These are phyloP conservation scores for Neomorphus geoffroyi DNA, from an alignment of 2,797 vertebrate species.

Conservation along the genomic window DNA sequence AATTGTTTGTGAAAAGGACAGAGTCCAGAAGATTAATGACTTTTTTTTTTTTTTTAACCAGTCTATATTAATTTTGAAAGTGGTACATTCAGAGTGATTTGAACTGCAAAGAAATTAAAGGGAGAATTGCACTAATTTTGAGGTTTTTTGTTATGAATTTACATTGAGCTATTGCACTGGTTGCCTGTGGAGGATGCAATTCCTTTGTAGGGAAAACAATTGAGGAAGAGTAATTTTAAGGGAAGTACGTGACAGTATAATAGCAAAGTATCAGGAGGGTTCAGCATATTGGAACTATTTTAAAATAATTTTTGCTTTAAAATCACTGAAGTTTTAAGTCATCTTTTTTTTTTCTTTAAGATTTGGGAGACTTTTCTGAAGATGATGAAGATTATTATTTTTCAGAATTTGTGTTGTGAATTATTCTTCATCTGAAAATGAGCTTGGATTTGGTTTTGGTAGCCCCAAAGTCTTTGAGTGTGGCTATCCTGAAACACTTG, in stretches of 20 bases:
- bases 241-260: background rate
- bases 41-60: too few species aligned
- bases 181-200: background rate
- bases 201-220: background rate
- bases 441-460: background rate
- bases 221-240: background rate
- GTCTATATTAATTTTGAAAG: background rate
- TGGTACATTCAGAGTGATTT: background rate
- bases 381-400: background rate
- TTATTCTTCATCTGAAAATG: background rate
- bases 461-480: background rate
- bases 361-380: background rate
- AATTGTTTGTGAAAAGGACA: background rate
- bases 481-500: background rate
- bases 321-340: background rate
- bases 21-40: background rate
- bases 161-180: background rate
- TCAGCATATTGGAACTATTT: background rate
- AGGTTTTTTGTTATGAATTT: background rate
- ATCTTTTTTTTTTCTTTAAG: background rate
- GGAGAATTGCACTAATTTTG: background rate
- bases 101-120: background rate
- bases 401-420: background rate
- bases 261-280: background rate
- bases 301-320: background rate